Percentiles rank a stretch among this genome's conserved stretches.
phyloP scores from a whole-genome alignment of 1,140 invertebrate genomes.

The Pachypsylla venusta region DNA sequence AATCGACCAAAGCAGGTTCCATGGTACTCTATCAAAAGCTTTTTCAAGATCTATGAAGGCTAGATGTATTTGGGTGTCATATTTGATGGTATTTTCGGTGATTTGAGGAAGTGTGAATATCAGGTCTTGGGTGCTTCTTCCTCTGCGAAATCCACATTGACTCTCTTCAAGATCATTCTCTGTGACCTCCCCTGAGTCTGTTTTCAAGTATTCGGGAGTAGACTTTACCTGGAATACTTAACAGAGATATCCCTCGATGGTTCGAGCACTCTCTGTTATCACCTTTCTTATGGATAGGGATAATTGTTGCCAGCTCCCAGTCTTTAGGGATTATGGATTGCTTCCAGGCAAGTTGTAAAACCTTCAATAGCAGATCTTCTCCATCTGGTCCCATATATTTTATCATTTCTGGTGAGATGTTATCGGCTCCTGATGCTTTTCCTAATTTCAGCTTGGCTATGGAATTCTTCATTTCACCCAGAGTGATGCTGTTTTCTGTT shows the following conservation, averaged over 20 bases:
- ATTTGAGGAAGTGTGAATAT: neutral
- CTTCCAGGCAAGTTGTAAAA: neutral
- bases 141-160: conserved; percentile 4
- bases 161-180: neutral
- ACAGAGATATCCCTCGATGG: conserved; percentile 23
- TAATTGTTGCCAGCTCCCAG: conserved; percentile 22
- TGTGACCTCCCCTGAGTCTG: neutral
- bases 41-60: neutral
- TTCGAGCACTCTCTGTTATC: conserved; percentile 22
- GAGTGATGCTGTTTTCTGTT: neutral
- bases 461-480: neutral
- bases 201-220: conserved; percentile 11
- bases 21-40: neutral
- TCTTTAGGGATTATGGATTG: conserved; percentile 17
- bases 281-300: conserved; percentile 25
- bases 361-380: neutral
- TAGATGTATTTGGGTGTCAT: neutral
- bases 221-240: conserved; percentile 15
- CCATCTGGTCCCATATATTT: neutral
- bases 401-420: neutral
- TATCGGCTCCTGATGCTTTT: neutral
- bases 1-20: neutral
- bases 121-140: neutral
- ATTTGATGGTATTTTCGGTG: neutral
- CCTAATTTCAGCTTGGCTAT: neutral